These are phyloP conservation scores for Microctonus brassicae DNA, from an alignment of 2,888 invertebrate species.

Conservation along the genomic window DNA sequence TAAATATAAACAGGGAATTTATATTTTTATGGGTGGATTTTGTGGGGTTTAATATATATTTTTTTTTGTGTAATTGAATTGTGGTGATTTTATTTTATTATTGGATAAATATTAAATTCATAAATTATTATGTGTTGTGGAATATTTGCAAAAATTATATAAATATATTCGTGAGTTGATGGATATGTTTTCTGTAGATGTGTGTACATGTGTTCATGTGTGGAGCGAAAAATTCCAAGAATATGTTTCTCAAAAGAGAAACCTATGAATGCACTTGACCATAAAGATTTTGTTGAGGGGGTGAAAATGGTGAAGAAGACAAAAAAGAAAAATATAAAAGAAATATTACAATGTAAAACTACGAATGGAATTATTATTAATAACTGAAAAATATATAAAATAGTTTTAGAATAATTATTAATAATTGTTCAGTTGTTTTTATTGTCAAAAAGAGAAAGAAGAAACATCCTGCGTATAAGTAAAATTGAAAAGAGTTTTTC, in stretches of 20 bases:
- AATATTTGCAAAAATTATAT: too few species aligned
- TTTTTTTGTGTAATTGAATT: background rate
- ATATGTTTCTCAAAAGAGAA: background rate
- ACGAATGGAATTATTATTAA: background rate
- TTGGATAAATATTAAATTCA: too few species aligned
- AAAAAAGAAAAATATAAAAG: background rate
- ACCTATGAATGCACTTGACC: slow-evolving; percentile 23
- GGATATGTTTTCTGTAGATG: too few species aligned
- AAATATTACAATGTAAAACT: background rate
- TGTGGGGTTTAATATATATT: background rate
- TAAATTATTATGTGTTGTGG: too few species aligned
- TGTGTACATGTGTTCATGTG: background rate
- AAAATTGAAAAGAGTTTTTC: too few species aligned
- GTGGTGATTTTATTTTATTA: background rate
- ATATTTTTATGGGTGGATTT: too few species aligned
- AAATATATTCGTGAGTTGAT: too few species aligned
- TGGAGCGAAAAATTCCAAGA: background rate
- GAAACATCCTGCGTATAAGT: too few species aligned
- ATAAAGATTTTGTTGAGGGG: slow-evolving; percentile 30
- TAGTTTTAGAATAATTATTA: too few species aligned
- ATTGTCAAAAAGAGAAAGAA: too few species aligned
- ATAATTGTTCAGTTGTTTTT: too few species aligned
- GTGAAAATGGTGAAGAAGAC: background rate
- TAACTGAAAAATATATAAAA: too few species aligned
- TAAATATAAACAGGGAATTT: background rate